Percentiles rank a stretch among this genome's conserved stretches.
These are phyloP conservation scores for Himalopsyche anomala DNA, from an alignment of 2,888 invertebrate genomes.

Conservation along the genomic window DNA sequence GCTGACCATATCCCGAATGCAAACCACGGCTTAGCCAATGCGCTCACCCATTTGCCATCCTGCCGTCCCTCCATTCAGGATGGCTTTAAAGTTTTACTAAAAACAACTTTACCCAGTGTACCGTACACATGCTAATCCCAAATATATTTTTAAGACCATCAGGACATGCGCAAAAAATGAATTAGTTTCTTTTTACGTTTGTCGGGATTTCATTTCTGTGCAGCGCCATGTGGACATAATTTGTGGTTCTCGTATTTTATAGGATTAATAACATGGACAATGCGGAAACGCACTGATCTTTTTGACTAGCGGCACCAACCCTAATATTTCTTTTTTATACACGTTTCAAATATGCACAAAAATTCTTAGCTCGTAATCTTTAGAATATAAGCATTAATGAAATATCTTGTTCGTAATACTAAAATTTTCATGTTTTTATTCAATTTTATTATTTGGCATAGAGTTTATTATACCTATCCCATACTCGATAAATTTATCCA, in stretches of 20 bases:
- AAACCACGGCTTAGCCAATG: slow-evolving; percentile 48
- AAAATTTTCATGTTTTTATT: too few relatives aligned
- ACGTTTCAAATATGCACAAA: too few relatives aligned
- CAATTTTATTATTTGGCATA: too few relatives aligned
- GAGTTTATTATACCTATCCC: too few relatives aligned
- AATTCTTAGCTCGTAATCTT: too few relatives aligned
- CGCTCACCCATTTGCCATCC: slow-evolving; percentile 42
- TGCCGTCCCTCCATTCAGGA: background rate
- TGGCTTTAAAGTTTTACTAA: slow-evolving; percentile 47
- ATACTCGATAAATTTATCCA: too few relatives aligned
- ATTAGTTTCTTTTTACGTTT: background rate
- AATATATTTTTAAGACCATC: slow-evolving; percentile 53
- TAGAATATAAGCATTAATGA: too few relatives aligned
- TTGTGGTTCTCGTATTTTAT: background rate
- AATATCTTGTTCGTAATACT: too few relatives aligned
- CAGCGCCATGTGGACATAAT: background rate
- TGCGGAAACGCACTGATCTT: background rate
- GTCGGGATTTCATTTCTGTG: background rate
- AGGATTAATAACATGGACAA: background rate
- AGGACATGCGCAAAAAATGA: background rate
- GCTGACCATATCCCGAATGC: slow-evolving; percentile 42
- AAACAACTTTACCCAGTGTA: slow-evolving; percentile 29
- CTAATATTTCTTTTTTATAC: background rate
- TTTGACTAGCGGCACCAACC: background rate
- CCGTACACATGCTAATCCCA: slow-evolving; percentile 49